Conservation (phyloP, 1,140 invertebrate species). For the Habropoda laboriosa region DNA sequence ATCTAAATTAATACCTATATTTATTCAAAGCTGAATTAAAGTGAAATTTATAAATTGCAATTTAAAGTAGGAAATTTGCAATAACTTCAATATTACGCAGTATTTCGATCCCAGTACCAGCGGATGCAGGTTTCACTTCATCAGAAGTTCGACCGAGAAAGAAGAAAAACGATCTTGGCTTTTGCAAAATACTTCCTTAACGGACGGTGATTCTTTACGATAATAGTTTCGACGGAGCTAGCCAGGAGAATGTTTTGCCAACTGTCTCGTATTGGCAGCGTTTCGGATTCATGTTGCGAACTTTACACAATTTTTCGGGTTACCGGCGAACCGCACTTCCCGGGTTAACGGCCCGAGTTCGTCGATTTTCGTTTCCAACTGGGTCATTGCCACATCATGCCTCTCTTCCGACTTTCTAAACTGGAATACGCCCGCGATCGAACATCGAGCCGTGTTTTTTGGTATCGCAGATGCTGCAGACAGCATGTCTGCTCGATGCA, state of each 20-base stretch:
- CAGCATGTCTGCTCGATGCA: not conserved
- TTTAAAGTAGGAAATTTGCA: no score
- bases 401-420: slow-evolving; percentile 27
- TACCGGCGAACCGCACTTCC: not conserved
- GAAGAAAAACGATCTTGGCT: not conserved
- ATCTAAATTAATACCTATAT: no score
- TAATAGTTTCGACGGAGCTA: not conserved
- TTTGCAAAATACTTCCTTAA: not conserved
- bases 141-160: not conserved
- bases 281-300: slow-evolving; percentile 9
- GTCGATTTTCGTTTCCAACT: slow-evolving; percentile 36
- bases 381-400: slow-evolving; percentile 31
- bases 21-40: no score
- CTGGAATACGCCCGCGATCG: slow-evolving; percentile 10
- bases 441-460: not conserved
- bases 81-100: not conserved
- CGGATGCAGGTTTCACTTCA: not conserved
- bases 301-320: slow-evolving; percentile 41
- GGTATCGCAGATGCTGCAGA: not conserved
- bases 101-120: not conserved
- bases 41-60: no score
- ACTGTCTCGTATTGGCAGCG: slow-evolving; percentile 14
- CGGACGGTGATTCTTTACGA: slow-evolving; percentile 1
- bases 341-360: slow-evolving; percentile 7
- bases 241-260: not conserved